These are phyloP conservation scores for Acronicta aceris DNA, from an alignment of 2,888 invertebrate genomes.

Conservation along the genomic window DNA sequence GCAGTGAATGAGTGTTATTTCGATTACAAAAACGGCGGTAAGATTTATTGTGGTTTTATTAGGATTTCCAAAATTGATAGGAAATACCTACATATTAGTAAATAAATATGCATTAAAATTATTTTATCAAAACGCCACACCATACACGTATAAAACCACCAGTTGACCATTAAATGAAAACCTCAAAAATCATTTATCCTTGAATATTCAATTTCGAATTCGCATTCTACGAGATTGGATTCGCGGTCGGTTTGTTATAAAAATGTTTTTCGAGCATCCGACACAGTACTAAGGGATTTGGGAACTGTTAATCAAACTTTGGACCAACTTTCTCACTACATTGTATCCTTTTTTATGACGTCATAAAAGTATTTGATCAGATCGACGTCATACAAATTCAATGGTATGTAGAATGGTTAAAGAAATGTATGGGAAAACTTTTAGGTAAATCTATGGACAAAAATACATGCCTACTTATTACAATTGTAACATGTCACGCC, in stretches of 20 bases:
- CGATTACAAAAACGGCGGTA: no score
- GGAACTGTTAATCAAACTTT: slow-evolving; percentile 23
- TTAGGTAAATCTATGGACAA: background rate
- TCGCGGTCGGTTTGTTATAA: slow-evolving; percentile 14
- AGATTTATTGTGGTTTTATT: no score
- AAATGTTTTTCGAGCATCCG: slow-evolving; percentile 4
- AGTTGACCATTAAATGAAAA: no score
- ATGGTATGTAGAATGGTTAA: slow-evolving; percentile 8
- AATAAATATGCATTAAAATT: no score
- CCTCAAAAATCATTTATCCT: background rate
- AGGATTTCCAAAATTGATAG: no score
- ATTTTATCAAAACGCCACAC: no score
- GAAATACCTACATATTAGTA: no score
- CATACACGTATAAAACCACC: no score
- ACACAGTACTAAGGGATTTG: slow-evolving; percentile 2
- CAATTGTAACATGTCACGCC: no score
- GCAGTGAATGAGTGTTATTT: no score
- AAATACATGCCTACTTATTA: no score
- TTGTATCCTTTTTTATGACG: slow-evolving; percentile 30
- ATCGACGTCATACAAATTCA: slow-evolving; percentile 9
- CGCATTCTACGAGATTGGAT: slow-evolving; percentile 14
- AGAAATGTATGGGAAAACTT: slow-evolving; percentile 1
- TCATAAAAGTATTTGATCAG: slow-evolving; percentile 27
- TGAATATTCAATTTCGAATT: slow-evolving; percentile 24
- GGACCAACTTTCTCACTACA: slow-evolving; percentile 10